Base-by-base conservation (phyloP, 2,888 invertebrate genomes). In the Pecten maximus region DNA sequence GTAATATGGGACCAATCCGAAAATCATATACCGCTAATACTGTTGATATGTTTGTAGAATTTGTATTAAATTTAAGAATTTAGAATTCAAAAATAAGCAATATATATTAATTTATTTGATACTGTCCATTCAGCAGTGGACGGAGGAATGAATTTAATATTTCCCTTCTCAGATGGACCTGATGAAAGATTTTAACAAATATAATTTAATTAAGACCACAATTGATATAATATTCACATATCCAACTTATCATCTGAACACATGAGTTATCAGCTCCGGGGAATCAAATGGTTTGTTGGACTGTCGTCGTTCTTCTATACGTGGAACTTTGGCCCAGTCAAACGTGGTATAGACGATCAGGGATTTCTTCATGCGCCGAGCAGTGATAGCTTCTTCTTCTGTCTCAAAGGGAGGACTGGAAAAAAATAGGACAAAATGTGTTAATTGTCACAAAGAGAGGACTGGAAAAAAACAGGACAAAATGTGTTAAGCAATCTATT, bases 281-380 rank as follows among this genome's bases (percentile, higher is more conserved):
- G 94, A 94, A 87, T 95, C 95, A 92, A 96, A 95, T 23, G 93
- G 92, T 35, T 91, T 91, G n/a, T 94, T 94, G 28, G 95, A 90
- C 88, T 93, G 94, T 89, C 96, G 90, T 88, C 96, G 90, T 40
- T 95, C 94, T 87, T 95, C 94, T 28, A 94, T 92, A 40, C 95
- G 89, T 0, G 96, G 96, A 40, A 96, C 93, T 92, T 95, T 95
- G 10, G 95, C 94, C 96, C 96, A 96, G 92, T 96, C 96, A 94
- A 96, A 95, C 74, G 94, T 93, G 16, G 95, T 95, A 92, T 94
- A 96, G 87, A 96, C 91, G 88, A 95, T 95, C 40, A 96, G 94
- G 16, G 96, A 95, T 91, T 96, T 95, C 91, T 95, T 95, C 89
- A 94, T 86, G 35, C 95, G 91, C 6, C 96, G 91, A 23, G 93